Base-by-base conservation (phyloP, 2,888 invertebrate genomes). In the Thyatira batis region DNA sequence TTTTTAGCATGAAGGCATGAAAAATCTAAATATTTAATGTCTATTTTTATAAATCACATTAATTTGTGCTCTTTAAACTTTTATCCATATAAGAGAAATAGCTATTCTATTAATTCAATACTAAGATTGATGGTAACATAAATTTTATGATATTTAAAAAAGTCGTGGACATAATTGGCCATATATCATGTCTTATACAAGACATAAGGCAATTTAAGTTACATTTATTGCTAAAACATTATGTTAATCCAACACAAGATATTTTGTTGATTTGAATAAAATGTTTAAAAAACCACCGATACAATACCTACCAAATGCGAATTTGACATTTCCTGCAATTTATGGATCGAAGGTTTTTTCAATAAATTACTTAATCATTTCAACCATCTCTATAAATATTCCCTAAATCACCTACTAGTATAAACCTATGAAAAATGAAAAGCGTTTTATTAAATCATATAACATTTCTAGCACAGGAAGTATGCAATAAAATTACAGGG, bases 61-160 rank as follows among this genome's bases (percentile, higher is more conserved):
- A 33, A 3, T 13, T n/a, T 33, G 13, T 2, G 10, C n/a, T 30
- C n/a, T 33, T 5, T 13, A 23, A 23, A 45, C 10, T 20, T 20
- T 27, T 20, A 9, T 48, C 20, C 9, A 52, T 48, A 54, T 45
- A 23, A 63, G 60, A 60, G 53, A 11, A 48, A 48, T 48, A 1
- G 27, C 48, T 17, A 10, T 28, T 48, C 10, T 28, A 48, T 27
- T 48, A 45, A 45, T 45, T 45, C n/a, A 13, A 45, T 23, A 13
- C 25, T 10, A n/a, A 45, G 45, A 45, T 45, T 45, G 20, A 48
- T 27, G 20, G 10, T 27, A 10, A 48, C 48, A 48, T 27, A 48
- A 48, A 28, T 48, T 28, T 20, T 11, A 48, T 27, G 28, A 48
- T 11, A 17, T 17, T 13, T 27, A 20, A 13, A 27, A 48, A 48